Conservation (phyloP, 2,797 vertebrate species). For the Gadopsis marmoratus region DNA sequence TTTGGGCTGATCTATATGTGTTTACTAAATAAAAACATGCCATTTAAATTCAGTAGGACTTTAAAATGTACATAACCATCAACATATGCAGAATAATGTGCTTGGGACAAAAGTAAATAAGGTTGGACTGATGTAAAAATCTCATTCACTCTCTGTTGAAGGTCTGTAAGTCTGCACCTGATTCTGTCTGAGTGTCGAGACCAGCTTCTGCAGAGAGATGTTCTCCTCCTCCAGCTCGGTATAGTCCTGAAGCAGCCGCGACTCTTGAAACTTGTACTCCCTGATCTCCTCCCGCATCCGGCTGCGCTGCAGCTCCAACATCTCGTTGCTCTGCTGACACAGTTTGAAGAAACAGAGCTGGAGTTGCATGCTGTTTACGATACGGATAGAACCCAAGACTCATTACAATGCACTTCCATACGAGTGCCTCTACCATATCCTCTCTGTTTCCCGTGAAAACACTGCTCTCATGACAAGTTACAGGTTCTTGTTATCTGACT, state of each 20-base stretch:
- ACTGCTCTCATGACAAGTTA: neutral
- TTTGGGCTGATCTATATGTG: no score
- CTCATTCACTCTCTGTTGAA: neutral
- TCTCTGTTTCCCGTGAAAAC: neutral
- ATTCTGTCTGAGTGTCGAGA: slow-evolving; percentile 94
- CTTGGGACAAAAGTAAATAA: neutral
- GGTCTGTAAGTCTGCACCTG: slow-evolving; percentile 84
- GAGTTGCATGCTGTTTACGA: slow-evolving; percentile 4
- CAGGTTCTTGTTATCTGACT: neutral
- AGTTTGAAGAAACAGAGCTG: slow-evolving; percentile 3
- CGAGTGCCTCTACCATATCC: neutral
- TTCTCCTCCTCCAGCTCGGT: slow-evolving; percentile 98
- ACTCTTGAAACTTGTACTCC: slow-evolving; percentile 94
- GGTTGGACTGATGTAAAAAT: neutral
- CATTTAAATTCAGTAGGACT: neutral
- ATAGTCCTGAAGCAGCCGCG: slow-evolving; percentile 94
- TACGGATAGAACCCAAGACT: neutral
- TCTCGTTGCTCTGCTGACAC: slow-evolving; percentile 90
- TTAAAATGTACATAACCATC: no score
- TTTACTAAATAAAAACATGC: neutral
- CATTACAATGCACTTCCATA: neutral
- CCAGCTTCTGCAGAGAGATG: slow-evolving; percentile 95
- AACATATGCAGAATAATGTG: neutral
- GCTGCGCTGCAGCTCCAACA: slow-evolving; percentile 93
- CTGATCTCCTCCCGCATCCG: slow-evolving; percentile 94